Evolutionary conservation across 2,797 vertebrate genomes (phyloP).

Genomic region (Typhlichthys eigenmanni): DNA sequence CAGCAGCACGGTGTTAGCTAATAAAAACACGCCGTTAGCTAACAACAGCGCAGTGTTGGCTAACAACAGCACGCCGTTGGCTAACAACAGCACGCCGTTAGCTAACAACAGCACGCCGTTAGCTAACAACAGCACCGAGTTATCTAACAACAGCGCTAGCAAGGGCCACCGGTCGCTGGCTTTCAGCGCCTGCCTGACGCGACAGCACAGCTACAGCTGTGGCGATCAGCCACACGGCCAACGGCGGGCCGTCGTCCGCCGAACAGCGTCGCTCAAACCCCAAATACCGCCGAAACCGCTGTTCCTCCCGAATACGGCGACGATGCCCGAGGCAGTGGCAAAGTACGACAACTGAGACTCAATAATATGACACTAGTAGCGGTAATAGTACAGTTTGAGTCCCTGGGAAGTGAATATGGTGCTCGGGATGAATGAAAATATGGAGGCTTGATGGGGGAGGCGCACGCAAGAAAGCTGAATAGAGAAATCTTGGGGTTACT

Average conservation of each 20-base stretch:
- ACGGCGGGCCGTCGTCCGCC: conserved; percentile 67
- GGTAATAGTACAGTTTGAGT: background rate
- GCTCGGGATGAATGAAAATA: background rate
- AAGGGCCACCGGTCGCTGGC: conserved; percentile 32
- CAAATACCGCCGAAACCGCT: conserved; percentile 72
- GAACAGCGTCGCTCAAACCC: conserved; percentile 78
- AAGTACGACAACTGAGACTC: conserved; percentile 74
- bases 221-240: conserved; percentile 57
- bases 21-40: too few relatives aligned
- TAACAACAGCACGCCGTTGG: too few relatives aligned
- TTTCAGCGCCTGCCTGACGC: conserved; percentile 67
- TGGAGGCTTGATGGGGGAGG: background rate
- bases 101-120: background rate
- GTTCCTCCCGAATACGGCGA: conserved; percentile 65
- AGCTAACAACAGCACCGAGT: background rate
- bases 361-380: too few relatives aligned
- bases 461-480: background rate
- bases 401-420: background rate
- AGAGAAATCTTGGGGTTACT: background rate
- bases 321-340: conserved; percentile 45
- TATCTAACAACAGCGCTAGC: background rate
- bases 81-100: conserved; percentile 30
- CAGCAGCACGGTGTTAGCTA: background rate
- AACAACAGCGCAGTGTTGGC: too few relatives aligned
- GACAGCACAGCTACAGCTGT: conserved; percentile 80